Evolutionary conservation across 2,113 vertebrate species (phyloP).

Genomic region (Thomomys bottae): DNA sequence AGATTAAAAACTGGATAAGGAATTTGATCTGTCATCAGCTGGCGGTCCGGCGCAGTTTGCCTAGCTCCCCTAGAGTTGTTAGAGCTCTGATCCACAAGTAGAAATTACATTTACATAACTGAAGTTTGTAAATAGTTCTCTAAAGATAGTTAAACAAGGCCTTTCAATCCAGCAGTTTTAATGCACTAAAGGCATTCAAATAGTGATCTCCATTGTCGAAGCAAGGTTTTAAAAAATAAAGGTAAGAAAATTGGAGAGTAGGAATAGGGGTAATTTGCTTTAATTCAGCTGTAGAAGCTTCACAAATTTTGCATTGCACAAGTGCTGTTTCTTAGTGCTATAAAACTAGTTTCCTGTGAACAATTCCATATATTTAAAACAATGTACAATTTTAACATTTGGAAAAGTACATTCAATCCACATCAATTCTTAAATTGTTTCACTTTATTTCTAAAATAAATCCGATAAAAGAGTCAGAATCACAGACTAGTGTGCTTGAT

Average conservation of each 20-base stretch:
- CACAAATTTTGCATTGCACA: constrained; percentile 39
- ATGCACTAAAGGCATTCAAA: constrained; percentile 64
- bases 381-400: constrained; percentile 59
- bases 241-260: constrained; percentile 44
- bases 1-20: constrained; percentile 59
- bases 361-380: constrained; percentile 60
- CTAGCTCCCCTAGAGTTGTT: constrained; percentile 14
- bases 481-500: constrained; percentile 16
- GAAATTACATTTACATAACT: constrained; percentile 73
- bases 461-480: neutral
- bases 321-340: neutral
- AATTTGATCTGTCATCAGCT: constrained; percentile 51
- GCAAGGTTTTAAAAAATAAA: constrained; percentile 47
- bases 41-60: constrained; percentile 54
- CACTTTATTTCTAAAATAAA: neutral
- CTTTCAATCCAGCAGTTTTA: constrained; percentile 51
- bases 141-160: constrained; percentile 64
- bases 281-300: constrained; percentile 60
- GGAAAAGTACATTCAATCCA: constrained; percentile 56
- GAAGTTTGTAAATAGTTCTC: constrained; percentile 73
- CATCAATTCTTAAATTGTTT: constrained; percentile 56
- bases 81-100: constrained; percentile 55
- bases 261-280: constrained; percentile 38
- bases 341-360: constrained; percentile 66
- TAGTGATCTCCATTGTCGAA: constrained; percentile 54